Evolutionary conservation across 53 echinoderm and acorn worm genomes (phyloP), one percentile per base, ranked within the genome.

Genomic region (Astropecten irregularis): DNA sequence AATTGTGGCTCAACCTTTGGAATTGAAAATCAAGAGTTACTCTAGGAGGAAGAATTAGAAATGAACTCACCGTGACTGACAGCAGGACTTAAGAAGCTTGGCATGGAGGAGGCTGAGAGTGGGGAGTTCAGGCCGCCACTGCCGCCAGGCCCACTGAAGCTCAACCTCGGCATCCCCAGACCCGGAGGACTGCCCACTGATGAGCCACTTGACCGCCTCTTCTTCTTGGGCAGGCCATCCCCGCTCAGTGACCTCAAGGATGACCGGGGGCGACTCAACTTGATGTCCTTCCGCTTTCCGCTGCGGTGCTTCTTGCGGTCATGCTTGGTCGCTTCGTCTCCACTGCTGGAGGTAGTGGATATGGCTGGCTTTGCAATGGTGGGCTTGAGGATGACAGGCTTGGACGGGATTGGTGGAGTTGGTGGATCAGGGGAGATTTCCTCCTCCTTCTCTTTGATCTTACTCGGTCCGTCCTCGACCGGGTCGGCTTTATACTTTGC

Each of bases 271-370:
- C 85, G 76, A 46, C 63, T 83, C 15, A 71, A 51, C 71, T 92
- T 92, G 28, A 59, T 26, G 51, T 85, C 92, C 47, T 88, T 85
- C 29, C 86, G 74, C 38, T 76, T 85, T 4, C 38, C 86, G 21
- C 86, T 85, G 57, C 93, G 90, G 62, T 95, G 95, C 73, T 95
- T 95, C 83, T 92, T 92, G 37, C 90, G 67, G 21, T 95, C 95
- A 18, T 87, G 90, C 68, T 95, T 95, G 42, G 79, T 20, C 16
- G 46, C 42, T 59, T 79, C 79, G 30, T 79, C 79, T 3, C 79
- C 58, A 20, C 84, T 79, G 46, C 79, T 79, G n/a, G 79, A 79
- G 32, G 79, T 79, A 29, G 79, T 79, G 46, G 79, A 79, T 19
- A 79, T 79, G 11, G 79, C 60, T 23, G 62, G 30, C 13, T 79